Conservation (phyloP, 2,113 vertebrate species). For the Tachysurus vachellii region DNA sequence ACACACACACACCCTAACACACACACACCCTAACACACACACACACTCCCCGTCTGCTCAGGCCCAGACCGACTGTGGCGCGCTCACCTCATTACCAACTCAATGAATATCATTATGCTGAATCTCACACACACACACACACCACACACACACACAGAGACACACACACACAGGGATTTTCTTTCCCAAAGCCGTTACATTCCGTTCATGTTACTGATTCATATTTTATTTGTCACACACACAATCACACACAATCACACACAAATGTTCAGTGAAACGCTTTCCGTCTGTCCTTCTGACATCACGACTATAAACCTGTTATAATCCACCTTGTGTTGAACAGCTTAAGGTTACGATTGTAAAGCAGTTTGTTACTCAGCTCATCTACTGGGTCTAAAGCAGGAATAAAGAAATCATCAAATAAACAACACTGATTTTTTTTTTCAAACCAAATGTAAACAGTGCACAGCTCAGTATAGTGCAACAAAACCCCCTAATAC, state of each 20-base stretch:
- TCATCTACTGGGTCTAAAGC: too few relatives aligned
- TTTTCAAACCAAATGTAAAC: background rate
- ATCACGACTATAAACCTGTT: too few relatives aligned
- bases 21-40: constrained; percentile 13
- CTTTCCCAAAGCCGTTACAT: background rate
- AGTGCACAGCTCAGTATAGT: background rate
- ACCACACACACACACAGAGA: constrained; percentile 15
- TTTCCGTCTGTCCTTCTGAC: too few relatives aligned
- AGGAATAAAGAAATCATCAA: too few relatives aligned
- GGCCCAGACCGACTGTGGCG: constrained; percentile 24
- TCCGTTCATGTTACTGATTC: too few relatives aligned
- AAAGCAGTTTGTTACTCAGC: too few relatives aligned
- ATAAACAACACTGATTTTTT: too few relatives aligned
- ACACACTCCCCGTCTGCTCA: constrained; percentile 9
- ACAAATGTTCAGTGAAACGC: too few relatives aligned
- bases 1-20: background rate
- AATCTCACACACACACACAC: constrained; percentile 29
- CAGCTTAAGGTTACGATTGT: too few relatives aligned
- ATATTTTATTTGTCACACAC: too few relatives aligned
- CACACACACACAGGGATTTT: background rate
- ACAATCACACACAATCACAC: too few relatives aligned
- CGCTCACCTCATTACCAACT: constrained; percentile 36
- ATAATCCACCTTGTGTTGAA: too few relatives aligned
- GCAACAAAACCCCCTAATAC: background rate
- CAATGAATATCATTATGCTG: constrained; percentile 48